Percentiles rank a stretch among this genome's conserved stretches.
Evolutionary conservation across 2,113 vertebrate genomes (phyloP).

Genomic region (Nibea coibor): DNA sequence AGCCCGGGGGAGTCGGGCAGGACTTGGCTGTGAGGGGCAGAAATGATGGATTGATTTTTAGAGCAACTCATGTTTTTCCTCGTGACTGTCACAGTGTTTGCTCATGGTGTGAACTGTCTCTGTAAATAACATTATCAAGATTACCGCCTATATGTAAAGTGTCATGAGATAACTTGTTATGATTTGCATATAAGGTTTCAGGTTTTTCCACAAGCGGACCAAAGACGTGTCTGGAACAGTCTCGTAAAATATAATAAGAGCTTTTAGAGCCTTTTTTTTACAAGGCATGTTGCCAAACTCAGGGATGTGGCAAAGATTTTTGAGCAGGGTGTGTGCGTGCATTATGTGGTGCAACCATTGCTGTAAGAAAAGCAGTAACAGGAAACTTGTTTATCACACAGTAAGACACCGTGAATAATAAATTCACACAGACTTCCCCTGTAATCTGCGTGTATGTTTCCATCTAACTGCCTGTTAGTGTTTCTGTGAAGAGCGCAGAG

Average conservation of each 20-base stretch:
- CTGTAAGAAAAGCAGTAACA: not conserved
- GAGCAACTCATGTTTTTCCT: too few relatives aligned
- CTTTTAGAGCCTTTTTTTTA: not conserved
- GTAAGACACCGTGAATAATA: not conserved
- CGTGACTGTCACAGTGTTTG: too few relatives aligned
- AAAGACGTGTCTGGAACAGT: too few relatives aligned
- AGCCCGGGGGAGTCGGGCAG: constrained; percentile 90
- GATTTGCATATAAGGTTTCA: too few relatives aligned
- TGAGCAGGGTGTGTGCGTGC: not conserved
- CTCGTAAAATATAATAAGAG: not conserved
- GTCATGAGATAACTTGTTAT: too few relatives aligned
- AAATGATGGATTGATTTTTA: not conserved
- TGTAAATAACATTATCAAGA: too few relatives aligned
- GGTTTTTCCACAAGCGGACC: not conserved
- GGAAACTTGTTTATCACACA: not conserved
- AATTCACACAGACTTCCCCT: not conserved
- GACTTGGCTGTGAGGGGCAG: constrained; percentile 86
- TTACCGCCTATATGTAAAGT: too few relatives aligned
- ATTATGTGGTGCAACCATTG: not conserved
- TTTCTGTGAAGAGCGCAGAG: constrained; percentile 13
- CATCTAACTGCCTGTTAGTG: not conserved
- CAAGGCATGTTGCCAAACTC: not conserved
- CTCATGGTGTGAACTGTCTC: too few relatives aligned
- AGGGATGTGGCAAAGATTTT: constrained; percentile 6
- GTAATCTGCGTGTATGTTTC: not conserved